These are phyloP conservation scores for Micoletzkya japonica DNA, from an alignment of 2,888 invertebrate genomes.

Conservation along the genomic window DNA sequence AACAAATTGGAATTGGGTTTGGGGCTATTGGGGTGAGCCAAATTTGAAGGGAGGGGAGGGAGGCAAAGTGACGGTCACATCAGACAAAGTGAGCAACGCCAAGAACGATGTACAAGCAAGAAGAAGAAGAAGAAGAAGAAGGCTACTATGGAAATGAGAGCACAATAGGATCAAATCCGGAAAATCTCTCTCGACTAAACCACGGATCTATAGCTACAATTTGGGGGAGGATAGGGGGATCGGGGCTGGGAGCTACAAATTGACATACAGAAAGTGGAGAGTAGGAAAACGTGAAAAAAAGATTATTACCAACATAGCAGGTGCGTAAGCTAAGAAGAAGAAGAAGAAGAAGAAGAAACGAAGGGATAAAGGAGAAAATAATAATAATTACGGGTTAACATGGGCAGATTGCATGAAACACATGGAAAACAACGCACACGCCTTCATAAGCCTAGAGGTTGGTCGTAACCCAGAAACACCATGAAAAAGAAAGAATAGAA, in stretches of 20 bases:
- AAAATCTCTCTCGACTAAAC: no score
- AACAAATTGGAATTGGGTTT: no score
- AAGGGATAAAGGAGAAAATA: neutral
- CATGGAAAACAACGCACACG: neutral
- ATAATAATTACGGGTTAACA: neutral
- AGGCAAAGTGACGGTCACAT: neutral
- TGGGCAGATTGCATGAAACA: conserved; percentile 15
- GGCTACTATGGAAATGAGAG: no score
- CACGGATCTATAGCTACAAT: no score
- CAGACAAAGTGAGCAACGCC: no score
- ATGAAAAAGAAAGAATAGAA: conserved; percentile 1
- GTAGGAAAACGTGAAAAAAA: neutral
- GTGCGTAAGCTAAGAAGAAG: neutral
- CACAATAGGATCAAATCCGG: no score
- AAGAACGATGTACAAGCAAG: no score
- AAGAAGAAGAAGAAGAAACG: conserved; percentile 6
- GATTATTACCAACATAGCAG: neutral
- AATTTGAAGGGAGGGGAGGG: neutral
- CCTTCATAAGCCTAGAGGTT: no score
- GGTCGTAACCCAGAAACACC: neutral
- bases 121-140: no score
- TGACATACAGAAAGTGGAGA: neutral
- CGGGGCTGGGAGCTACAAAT: conserved; percentile 4
- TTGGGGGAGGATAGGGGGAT: neutral
- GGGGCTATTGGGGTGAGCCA: conserved; percentile 1